These are phyloP conservation scores for Cydia amplana DNA, from an alignment of 1,140 invertebrate species.

Conservation along the genomic window DNA sequence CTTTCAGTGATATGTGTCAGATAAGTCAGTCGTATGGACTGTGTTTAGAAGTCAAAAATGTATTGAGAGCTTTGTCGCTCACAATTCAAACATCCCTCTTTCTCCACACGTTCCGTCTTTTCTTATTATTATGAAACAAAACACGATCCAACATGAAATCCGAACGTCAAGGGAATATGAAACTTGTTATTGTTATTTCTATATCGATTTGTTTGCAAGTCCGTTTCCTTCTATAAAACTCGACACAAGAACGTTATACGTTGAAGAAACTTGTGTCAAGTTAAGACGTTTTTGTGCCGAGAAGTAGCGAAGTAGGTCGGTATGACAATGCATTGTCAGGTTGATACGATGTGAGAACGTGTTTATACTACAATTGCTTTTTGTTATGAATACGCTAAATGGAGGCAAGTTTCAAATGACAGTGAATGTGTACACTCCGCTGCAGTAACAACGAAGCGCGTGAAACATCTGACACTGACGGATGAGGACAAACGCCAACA, in stretches of 20 bases:
- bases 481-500: too few species aligned
- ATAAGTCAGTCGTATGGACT: too few species aligned
- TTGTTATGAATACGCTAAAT: constrained; percentile 9
- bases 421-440: not conserved
- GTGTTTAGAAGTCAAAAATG: too few species aligned
- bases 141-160: not conserved
- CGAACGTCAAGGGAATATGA: not conserved
- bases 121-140: constrained; percentile 2
- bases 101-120: not conserved
- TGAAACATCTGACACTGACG: not conserved
- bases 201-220: constrained; percentile 2
- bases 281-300: not conserved
- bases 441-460: not conserved
- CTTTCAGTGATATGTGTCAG: too few species aligned
- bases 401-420: not conserved
- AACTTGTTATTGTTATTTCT: constrained; percentile 5
- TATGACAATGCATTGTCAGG: constrained; percentile 16
- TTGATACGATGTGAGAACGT: not conserved
- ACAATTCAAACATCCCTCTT: not conserved
- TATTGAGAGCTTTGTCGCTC: too few species aligned
- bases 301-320: not conserved
- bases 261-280: too few species aligned
- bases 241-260: not conserved
- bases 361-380: constrained; percentile 4
- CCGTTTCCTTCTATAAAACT: not conserved